These are phyloP conservation scores for Phortica magna DNA, from an alignment of 2,888 invertebrate species.

Conservation along the genomic window DNA sequence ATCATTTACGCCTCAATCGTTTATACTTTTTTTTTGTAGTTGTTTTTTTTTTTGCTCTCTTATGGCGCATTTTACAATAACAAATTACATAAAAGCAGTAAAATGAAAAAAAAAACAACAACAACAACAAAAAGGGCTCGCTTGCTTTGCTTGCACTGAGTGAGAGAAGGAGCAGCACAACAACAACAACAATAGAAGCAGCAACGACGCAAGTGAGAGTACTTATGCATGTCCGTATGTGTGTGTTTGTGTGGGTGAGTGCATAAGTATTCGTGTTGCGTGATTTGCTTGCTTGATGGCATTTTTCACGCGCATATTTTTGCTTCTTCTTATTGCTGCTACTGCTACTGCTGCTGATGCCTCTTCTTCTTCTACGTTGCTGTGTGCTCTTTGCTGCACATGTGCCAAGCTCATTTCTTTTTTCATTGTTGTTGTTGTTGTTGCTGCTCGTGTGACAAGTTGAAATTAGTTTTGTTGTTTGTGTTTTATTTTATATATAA, in stretches of 20 bases:
- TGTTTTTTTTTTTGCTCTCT: too few species aligned
- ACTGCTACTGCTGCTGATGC: not conserved
- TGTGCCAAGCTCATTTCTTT: not conserved
- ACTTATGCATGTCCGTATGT: constrained; percentile 29
- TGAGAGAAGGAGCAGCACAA: not conserved
- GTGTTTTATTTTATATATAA: not conserved
- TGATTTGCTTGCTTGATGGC: constrained; percentile 64
- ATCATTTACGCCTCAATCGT: too few species aligned
- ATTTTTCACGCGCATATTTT: constrained; percentile 23
- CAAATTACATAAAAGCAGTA: too few species aligned
- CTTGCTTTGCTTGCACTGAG: not conserved
- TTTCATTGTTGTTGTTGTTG: not conserved
- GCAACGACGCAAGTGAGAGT: not conserved
- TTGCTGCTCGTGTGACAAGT: not conserved
- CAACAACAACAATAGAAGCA: too few species aligned
- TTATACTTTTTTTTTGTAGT: too few species aligned
- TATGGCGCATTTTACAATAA: too few species aligned
- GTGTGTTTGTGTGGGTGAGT: constrained; percentile 46
- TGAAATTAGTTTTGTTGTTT: not conserved
- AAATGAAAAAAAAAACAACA: not conserved
- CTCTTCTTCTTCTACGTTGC: not conserved
- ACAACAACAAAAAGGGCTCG: not conserved
- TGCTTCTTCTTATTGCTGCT: not conserved
- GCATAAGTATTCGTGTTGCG: constrained; percentile 63
- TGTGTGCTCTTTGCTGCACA: not conserved